Conservation (phyloP, 1,140 invertebrate genomes). For the Orchesella cincta region DNA sequence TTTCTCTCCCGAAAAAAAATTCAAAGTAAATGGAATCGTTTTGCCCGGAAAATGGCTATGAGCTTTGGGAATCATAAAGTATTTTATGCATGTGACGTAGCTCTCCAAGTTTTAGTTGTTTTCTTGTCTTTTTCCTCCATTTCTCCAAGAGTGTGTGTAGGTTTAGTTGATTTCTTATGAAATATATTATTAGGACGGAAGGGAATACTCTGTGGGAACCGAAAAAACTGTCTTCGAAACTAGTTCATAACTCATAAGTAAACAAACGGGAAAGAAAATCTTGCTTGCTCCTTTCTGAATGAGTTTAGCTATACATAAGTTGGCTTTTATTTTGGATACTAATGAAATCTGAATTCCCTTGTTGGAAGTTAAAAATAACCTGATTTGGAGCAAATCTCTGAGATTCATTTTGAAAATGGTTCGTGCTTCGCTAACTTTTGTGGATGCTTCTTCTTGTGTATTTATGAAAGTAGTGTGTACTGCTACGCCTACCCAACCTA, state of each 20-base stretch:
- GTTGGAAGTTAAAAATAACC: slow-evolving; percentile 27
- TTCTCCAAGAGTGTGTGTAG: background rate
- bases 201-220: background rate
- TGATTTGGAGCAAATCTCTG: slow-evolving; percentile 14
- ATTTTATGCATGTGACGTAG: slow-evolving; percentile 14
- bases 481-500: too few species aligned
- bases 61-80: slow-evolving; percentile 17
- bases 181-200: background rate
- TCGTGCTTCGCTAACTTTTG: background rate
- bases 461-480: too few species aligned
- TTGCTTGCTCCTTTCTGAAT: background rate
- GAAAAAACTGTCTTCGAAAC: background rate
- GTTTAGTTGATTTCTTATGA: background rate
- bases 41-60: background rate
- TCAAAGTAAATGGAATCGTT: slow-evolving; percentile 7
- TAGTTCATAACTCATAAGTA: slow-evolving; percentile 19
- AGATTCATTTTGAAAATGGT: background rate
- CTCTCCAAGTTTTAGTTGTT: background rate
- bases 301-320: background rate
- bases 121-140: background rate
- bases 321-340: slow-evolving; percentile 17
- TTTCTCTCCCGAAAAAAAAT: background rate
- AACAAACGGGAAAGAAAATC: background rate
- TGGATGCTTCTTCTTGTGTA: background rate
- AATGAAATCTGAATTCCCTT: slow-evolving; percentile 25